Percentiles rank a stretch among this genome's conserved stretches.
phyloP scores from a whole-genome alignment of 2,113 vertebrate genomes.

The Setophaga kirtlandii region DNA sequence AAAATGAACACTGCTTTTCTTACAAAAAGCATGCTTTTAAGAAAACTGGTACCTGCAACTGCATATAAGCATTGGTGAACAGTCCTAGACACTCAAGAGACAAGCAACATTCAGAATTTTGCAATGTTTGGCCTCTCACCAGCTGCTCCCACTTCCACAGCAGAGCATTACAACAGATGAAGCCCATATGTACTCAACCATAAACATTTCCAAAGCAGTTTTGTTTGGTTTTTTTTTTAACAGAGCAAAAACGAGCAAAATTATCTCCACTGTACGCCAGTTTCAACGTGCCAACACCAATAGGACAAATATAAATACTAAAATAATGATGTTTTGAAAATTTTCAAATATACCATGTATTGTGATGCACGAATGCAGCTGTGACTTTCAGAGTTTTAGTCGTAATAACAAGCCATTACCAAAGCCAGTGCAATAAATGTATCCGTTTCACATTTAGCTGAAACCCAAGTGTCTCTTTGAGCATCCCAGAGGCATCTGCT shows the following conservation, averaged over 20 bases:
- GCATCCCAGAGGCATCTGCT: slow-evolving; percentile 79
- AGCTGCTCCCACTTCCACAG: not conserved
- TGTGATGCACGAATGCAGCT: not conserved
- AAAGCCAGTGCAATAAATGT: slow-evolving; percentile 69
- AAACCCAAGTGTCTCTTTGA: slow-evolving; percentile 73
- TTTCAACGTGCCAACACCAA: not conserved
- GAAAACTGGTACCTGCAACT: not conserved
- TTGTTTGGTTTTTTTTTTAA: not conserved
- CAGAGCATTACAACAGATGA: not conserved
- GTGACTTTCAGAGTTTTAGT: slow-evolving; percentile 17
- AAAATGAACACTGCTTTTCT: not conserved
- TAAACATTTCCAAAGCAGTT: not conserved
- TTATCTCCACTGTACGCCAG: not conserved
- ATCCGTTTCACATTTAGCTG: slow-evolving; percentile 64
- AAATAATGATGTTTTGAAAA: not conserved
- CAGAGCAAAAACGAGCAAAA: not conserved
- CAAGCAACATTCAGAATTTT: not conserved
- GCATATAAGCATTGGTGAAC: not conserved
- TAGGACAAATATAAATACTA: not conserved
- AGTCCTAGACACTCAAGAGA: not conserved
- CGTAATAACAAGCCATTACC: slow-evolving; percentile 72
- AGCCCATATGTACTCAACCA: not conserved
- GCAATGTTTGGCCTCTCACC: not conserved
- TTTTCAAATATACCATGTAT: not conserved
- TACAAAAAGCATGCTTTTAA: not conserved